These are phyloP conservation scores for Stenurella melanura DNA, from an alignment of 2,888 invertebrate species.

Conservation along the genomic window DNA sequence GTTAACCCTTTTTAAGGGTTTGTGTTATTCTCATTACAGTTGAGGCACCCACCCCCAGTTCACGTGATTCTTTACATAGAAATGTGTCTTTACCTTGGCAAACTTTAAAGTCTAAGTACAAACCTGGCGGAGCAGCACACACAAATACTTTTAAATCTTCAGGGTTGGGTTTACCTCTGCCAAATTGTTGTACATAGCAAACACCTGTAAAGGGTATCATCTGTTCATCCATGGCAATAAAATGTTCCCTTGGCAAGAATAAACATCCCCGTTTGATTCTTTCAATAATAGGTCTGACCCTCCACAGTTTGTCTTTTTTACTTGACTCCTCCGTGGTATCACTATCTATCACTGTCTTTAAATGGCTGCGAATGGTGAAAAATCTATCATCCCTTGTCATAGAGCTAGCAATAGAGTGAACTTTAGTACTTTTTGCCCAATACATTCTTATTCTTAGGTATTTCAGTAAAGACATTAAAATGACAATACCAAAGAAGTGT, in stretches of 20 bases:
- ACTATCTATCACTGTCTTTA: too few relatives aligned
- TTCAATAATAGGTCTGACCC: background rate
- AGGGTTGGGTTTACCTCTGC: background rate
- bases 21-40: background rate
- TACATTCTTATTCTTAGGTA: too few relatives aligned
- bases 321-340: too few relatives aligned
- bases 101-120: background rate
- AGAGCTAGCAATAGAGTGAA: background rate
- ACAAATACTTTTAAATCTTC: background rate
- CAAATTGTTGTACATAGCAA: background rate
- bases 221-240: too few relatives aligned
- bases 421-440: background rate
- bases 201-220: too few relatives aligned
- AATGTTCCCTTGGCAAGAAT: too few relatives aligned
- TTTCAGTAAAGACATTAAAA: too few relatives aligned
- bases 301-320: too few relatives aligned
- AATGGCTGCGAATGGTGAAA: too few relatives aligned
- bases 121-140: background rate
- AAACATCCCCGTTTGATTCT: background rate
- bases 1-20: background rate
- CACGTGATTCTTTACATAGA: background rate
- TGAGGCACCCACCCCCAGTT: background rate
- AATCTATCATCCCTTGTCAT: background rate
- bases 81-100: constrained; percentile 4
- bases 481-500: too few relatives aligned